These are phyloP conservation scores for Cirrhinus mrigala DNA, from an alignment of 2,797 vertebrate species.

Conservation along the genomic window DNA sequence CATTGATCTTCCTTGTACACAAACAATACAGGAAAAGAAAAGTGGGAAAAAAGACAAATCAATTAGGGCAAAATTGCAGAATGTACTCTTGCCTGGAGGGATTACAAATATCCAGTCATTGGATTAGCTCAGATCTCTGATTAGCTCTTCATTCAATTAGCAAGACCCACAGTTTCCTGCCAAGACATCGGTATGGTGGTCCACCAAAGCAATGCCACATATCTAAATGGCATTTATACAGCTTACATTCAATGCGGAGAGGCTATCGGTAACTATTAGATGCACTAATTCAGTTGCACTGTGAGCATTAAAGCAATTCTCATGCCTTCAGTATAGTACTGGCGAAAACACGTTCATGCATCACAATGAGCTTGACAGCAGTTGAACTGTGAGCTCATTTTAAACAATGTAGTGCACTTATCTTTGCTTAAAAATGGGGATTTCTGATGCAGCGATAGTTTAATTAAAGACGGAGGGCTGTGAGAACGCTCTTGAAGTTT, in stretches of 20 bases:
- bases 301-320: background rate
- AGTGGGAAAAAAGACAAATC: slow-evolving; percentile 61
- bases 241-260: slow-evolving; percentile 5
- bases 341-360: background rate
- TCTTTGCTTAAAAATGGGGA: slow-evolving; percentile 6
- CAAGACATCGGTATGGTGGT: slow-evolving; percentile 44
- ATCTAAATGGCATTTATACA: slow-evolving; percentile 30
- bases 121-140: slow-evolving; percentile 70
- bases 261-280: slow-evolving; percentile 12
- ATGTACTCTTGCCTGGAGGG: slow-evolving; percentile 63
- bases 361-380: background rate
- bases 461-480: slow-evolving; percentile 21
- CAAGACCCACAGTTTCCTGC: slow-evolving; percentile 47
- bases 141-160: slow-evolving; percentile 60
- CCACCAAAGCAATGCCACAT: slow-evolving; percentile 42
- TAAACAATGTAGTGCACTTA: slow-evolving; percentile 1
- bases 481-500: slow-evolving; percentile 19
- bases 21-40: slow-evolving; percentile 42
- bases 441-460: background rate
- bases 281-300: slow-evolving; percentile 40
- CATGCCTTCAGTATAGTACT: background rate
- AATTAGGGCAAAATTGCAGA: slow-evolving; percentile 70
- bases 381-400: slow-evolving; percentile 17
- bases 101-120: slow-evolving; percentile 63
- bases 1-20: slow-evolving; percentile 64